Evolutionary conservation across 2,888 invertebrate species (phyloP).

Genomic region (Drosophila buzzatii): DNA sequence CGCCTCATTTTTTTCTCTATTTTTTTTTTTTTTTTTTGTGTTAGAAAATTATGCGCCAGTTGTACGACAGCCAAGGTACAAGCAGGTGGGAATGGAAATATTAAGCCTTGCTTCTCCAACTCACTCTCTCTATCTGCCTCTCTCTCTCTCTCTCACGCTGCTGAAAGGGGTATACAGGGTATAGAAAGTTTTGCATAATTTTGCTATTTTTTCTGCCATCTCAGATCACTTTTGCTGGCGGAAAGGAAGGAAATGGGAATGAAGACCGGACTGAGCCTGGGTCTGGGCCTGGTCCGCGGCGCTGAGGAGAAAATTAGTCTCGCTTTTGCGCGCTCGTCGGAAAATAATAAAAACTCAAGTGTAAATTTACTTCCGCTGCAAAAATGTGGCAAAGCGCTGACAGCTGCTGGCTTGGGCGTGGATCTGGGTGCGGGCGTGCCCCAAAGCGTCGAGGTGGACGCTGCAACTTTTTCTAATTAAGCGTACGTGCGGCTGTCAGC

Average conservation of each 20-base stretch:
- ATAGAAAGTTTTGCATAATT: constrained; percentile 1
- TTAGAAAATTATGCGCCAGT: constrained; percentile 59
- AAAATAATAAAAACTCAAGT: constrained; percentile 77
- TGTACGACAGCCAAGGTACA: constrained; percentile 3
- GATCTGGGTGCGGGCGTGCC: constrained; percentile 14
- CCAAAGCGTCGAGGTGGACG: constrained; percentile 43
- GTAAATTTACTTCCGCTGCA: constrained; percentile 76
- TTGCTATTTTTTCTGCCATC: neutral
- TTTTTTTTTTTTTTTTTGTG: constrained; percentile 14
- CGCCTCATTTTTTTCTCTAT: neutral
- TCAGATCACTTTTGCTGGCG: constrained; percentile 18
- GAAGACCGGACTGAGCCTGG: constrained; percentile 20
- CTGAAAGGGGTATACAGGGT: neutral
- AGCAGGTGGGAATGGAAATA: neutral
- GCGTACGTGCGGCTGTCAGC: constrained; percentile 77
- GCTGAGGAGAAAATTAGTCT: constrained; percentile 73
- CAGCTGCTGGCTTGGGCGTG: constrained; percentile 41
- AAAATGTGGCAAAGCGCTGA: constrained; percentile 62
- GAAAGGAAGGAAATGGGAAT: constrained; percentile 32
- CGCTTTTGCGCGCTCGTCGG: constrained; percentile 67
- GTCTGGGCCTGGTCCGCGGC: neutral
- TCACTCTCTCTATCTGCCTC: too few species aligned
- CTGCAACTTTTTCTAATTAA: constrained; percentile 78
- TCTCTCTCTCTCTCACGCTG: too few species aligned
- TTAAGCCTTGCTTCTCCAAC: neutral